These are phyloP conservation scores for Enteromius trimaculatus DNA, from an alignment of 2,797 vertebrate species.

Conservation along the genomic window DNA sequence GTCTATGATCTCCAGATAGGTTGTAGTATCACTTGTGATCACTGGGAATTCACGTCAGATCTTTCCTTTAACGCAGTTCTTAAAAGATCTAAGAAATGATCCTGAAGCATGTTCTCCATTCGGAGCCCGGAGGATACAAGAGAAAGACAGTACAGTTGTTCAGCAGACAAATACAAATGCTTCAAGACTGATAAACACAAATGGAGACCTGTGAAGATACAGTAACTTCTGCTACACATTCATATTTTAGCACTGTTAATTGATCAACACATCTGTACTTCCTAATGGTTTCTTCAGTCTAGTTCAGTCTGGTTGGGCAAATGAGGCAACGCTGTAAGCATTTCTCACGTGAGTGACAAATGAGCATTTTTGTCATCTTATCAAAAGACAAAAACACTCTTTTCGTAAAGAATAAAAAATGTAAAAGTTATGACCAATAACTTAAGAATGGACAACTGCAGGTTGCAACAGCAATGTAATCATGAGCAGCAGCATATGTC, in stretches of 20 bases:
- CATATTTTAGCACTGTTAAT: slow-evolving; percentile 4
- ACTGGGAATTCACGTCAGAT: slow-evolving; percentile 7
- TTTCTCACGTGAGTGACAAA: not conserved
- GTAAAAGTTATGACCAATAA: not conserved
- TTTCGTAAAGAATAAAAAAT: not conserved
- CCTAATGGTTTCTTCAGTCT: not conserved
- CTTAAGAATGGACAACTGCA: not conserved
- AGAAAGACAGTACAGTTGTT: not conserved
- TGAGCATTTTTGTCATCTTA: not conserved
- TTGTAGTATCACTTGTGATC: slow-evolving; percentile 14
- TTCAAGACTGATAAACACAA: not conserved
- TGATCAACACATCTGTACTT: slow-evolving; percentile 28
- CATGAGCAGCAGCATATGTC: not conserved
- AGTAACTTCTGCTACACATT: slow-evolving; percentile 9
- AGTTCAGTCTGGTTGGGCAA: not conserved
- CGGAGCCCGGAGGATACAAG: not conserved
- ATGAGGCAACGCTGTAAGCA: not conserved
- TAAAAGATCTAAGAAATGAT: not conserved
- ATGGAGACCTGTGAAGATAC: not conserved
- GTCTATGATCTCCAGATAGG: not conserved
- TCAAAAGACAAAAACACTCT: not conserved
- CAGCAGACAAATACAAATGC: not conserved
- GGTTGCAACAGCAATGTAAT: not conserved
- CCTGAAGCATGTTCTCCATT: not conserved
- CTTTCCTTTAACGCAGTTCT: not conserved